Evolutionary conservation across 2,888 invertebrate genomes (phyloP), one percentile per base, ranked within the genome.

Genomic region (Parascotia fuliginaria): DNA sequence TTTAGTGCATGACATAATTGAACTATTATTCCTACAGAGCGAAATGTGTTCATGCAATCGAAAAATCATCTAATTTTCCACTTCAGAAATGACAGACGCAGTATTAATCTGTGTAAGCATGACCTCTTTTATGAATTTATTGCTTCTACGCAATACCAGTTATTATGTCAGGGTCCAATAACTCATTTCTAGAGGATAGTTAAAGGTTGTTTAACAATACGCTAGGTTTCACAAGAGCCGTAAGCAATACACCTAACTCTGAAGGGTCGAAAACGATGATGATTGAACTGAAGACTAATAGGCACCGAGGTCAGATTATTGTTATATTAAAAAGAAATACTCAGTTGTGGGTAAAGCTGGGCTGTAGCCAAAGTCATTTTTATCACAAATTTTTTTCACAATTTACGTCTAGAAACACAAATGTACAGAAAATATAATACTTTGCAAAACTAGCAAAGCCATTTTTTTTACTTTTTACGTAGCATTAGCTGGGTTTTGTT

Each of bases 41-140:
- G 60, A 54, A 63, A 60, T 64, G 57, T 57, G 63, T 58, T 63
- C 51, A 68, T 39, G 45, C 49, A 56, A 39, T 60, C 39, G 56
- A 63, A 60, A 69, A 68, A 69, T 69, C 63, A 65, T 47, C 52
- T 62, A 15, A 60, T 58, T 65, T 49, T 50, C 42, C 41, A 36
- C 54, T 53, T 63, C 60, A 60, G 53, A 56, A 54, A 65, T 65
- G 65, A 68, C 65, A 56, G 59, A 69, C 53, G 58, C 56, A 59
- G 52, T 65, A 68, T 65, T 68, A 68, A 68, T 68, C 60, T 60
- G 36, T 60, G 55, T 55, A 57, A 58, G 69, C 63, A 48, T 65
- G 69, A 68, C 69, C 65, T 69, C 56, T 46, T 62, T 62, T 59
- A 49, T 65, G 49, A 61, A 68, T 69, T 63, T 69, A 68, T 68